Conservation (phyloP, 2,113 vertebrate genomes). For the Arizona elegans region DNA sequence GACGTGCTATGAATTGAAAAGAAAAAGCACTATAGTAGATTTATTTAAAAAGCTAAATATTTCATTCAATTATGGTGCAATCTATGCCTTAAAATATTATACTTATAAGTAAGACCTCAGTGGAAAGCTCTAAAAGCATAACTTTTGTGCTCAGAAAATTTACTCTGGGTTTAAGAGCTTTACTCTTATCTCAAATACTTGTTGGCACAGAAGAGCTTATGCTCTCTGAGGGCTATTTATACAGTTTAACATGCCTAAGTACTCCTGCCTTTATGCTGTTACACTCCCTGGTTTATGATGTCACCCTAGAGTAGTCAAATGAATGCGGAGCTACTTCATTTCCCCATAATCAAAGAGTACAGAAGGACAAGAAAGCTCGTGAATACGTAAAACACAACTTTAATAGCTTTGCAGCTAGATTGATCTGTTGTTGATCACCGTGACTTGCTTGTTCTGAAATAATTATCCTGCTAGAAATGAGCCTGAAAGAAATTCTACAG, state of each 20-base stretch:
- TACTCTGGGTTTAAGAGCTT: slow-evolving; percentile 30
- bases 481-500: slow-evolving; percentile 32
- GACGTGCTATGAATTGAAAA: not conserved
- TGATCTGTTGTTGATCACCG: slow-evolving; percentile 6
- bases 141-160: slow-evolving; percentile 27
- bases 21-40: not conserved
- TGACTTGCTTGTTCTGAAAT: slow-evolving; percentile 6
- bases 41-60: slow-evolving; percentile 23
- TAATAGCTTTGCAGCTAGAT: slow-evolving; percentile 9
- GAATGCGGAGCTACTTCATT: slow-evolving; percentile 21
- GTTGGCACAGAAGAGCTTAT: not conserved
- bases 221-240: slow-evolving; percentile 15
- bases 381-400: slow-evolving; percentile 14
- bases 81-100: slow-evolving; percentile 41
- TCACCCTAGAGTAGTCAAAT: slow-evolving; percentile 1
- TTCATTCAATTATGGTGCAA: slow-evolving; percentile 33
- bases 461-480: slow-evolving; percentile 29
- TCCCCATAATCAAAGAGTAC: not conserved
- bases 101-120: slow-evolving; percentile 32
- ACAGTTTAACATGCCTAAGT: slow-evolving; percentile 5
- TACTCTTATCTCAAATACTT: slow-evolving; percentile 23
- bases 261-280: slow-evolving; percentile 18
- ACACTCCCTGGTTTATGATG: slow-evolving; percentile 15
- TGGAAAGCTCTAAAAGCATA: slow-evolving; percentile 42
- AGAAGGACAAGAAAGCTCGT: slow-evolving; percentile 2